A percentile compares a stretch with the other conserved stretches of the same genome.
phyloP scores from a whole-genome alignment of 2,797 vertebrate genomes.

The Spinus olivaceus region DNA sequence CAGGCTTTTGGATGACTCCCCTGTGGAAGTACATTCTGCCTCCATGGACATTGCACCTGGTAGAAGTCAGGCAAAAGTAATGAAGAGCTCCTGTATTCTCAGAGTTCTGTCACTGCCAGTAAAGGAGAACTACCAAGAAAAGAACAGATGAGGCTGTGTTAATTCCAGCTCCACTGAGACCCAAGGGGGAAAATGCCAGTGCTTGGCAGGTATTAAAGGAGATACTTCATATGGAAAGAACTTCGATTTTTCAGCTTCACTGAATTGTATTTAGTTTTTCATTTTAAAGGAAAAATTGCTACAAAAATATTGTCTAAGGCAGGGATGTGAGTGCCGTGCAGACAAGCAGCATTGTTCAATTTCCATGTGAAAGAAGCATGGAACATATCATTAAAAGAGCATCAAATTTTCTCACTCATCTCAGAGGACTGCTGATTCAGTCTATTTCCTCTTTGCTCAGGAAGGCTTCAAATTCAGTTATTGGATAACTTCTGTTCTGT shows the following conservation, averaged over 20 bases:
- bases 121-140: slow-evolving; percentile 3
- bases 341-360: background rate
- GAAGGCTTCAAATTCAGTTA: slow-evolving; percentile 31
- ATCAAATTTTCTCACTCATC: slow-evolving; percentile 17
- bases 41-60: background rate
- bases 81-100: background rate
- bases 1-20: background rate
- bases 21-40: background rate
- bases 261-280: background rate
- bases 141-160: background rate
- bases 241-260: background rate
- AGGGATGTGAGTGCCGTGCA: background rate
- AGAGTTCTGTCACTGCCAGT: background rate
- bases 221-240: background rate
- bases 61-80: background rate
- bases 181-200: background rate
- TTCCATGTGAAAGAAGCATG: slow-evolving; percentile 14
- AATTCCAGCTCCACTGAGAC: background rate
- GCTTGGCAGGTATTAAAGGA: background rate
- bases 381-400: slow-evolving; percentile 10
- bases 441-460: slow-evolving; percentile 45
- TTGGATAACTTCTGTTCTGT: slow-evolving; percentile 48
- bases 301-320: background rate
- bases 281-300: background rate
- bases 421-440: slow-evolving; percentile 31